Evolutionary conservation across 2,113 vertebrate genomes (phyloP), one percentile per base, ranked within the genome.

Genomic region (Suricata suricatta): DNA sequence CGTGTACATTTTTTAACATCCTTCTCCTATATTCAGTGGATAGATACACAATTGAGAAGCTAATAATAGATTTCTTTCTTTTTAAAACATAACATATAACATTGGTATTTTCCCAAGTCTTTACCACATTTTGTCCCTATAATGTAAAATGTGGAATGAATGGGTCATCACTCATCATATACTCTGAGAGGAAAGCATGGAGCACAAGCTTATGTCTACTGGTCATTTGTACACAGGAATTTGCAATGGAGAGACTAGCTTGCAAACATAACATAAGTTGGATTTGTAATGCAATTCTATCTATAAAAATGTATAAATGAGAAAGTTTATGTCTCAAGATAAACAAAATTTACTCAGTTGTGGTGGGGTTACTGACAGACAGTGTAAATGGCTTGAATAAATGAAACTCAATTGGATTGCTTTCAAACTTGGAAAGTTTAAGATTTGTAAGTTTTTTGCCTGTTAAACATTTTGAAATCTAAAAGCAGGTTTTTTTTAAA

Each of bases 381-480:
- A 60, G 10, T 17, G 27, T 38, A 27, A 25, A 82, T 86, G 96
- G 2, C 3, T 85, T 7, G 11, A 84, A 76, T 80, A 64, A 82
- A 71, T 64, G 11, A 50, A 81, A 90, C 13, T 13, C 12, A 92
- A 84, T 79, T 77, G 31, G 6, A 38, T 52, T 77, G 29, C 2
- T 83, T 91, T 95, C 35, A 44, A 74, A 90, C 21, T 74, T 72
- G 80, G 71, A 74, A 68, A 91, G 47, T 15, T 14, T 84, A 83
- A 71, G 4, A 9, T 74, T 27, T 38, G 4, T 77, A 7, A 44
- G 60, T 3, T 79, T 74, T 44, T 44, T 38, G 10, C 33, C 19
- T 14, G 35, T 88, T 90, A 76, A 88, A n/a, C 35, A 63, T 85
- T 88, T 85, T 60, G 38, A 96, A 77, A 74, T 92, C 66, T 23